A percentile compares a stretch with the other conserved stretches of the same genome.
These are phyloP conservation scores for Parnassius orleans DNA, from an alignment of 2,888 invertebrate genomes.

Conservation along the genomic window DNA sequence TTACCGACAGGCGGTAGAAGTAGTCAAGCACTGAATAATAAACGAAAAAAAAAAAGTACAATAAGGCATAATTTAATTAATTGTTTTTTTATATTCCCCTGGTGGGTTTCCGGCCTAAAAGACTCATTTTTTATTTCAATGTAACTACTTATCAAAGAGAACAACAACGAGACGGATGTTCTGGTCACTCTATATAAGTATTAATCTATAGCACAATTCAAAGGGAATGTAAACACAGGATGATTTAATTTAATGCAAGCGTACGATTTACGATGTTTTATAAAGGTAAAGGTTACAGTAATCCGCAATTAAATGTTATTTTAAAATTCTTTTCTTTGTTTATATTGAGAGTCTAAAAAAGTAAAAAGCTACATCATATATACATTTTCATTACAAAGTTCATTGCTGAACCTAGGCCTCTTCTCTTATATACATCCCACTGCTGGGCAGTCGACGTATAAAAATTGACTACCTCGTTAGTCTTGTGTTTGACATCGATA, in stretches of 20 bases:
- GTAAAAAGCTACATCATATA: no score
- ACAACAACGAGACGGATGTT: constrained; percentile 13
- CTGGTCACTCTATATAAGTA: background rate
- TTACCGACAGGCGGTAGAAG: no score
- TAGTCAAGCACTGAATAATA: no score
- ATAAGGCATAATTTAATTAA: no score
- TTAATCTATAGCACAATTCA: background rate
- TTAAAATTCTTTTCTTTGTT: constrained; percentile 8
- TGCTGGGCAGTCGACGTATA: no score
- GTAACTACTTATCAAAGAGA: constrained; percentile 9
- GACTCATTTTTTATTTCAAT: background rate
- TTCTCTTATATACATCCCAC: no score
- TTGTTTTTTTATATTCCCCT: no score
- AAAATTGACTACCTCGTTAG: no score
- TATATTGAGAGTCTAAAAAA: background rate
- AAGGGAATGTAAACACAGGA: constrained; percentile 1
- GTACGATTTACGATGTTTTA: background rate
- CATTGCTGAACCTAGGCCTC: no score
- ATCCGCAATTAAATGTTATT: background rate
- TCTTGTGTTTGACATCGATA: no score
- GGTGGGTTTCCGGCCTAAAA: constrained; percentile 7
- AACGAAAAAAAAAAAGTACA: no score
- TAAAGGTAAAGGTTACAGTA: constrained; percentile 22
- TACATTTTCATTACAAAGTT: no score
- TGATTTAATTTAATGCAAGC: constrained; percentile 8